Conservation (phyloP, 2,113 vertebrate species). For the Tapirus terrestris region DNA sequence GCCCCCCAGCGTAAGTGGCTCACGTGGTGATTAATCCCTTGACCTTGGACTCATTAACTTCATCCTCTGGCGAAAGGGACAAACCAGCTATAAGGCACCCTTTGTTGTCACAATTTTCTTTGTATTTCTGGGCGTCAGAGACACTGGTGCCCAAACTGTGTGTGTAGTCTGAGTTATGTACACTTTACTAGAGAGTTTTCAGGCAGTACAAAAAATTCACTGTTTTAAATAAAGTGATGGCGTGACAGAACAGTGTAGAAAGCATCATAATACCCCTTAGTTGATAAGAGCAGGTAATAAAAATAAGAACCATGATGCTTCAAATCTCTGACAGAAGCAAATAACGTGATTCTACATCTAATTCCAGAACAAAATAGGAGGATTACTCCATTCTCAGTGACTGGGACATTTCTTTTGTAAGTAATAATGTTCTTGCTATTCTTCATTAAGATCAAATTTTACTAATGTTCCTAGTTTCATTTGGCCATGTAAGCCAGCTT, state of each 20-base stretch:
- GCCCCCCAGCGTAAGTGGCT: not conserved
- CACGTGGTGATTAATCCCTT: constrained; percentile 50
- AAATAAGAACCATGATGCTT: not conserved
- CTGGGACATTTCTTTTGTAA: not conserved
- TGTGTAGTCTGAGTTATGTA: not conserved
- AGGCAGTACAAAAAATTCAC: not conserved
- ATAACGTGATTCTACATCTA: not conserved
- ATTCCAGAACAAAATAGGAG: too few relatives aligned
- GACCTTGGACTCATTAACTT: constrained; percentile 61
- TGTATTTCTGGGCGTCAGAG: constrained; percentile 3
- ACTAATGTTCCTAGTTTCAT: not conserved
- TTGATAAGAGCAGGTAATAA: not conserved
- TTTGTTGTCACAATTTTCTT: constrained; percentile 23
- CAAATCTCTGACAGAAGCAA: not conserved
- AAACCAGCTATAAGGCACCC: not conserved
- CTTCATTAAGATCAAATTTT: not conserved
- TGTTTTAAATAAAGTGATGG: not conserved
- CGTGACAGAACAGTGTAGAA: not conserved
- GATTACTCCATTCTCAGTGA: too few relatives aligned
- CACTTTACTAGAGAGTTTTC: not conserved
- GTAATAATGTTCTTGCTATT: not conserved
- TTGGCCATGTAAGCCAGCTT: too few relatives aligned
- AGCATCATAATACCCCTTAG: not conserved
- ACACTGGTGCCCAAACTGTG: not conserved
- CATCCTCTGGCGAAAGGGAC: not conserved